These are phyloP conservation scores for Meandrina meandrites DNA, from an alignment of 92 coral and sea anemone genomes.

Conservation along the genomic window DNA sequence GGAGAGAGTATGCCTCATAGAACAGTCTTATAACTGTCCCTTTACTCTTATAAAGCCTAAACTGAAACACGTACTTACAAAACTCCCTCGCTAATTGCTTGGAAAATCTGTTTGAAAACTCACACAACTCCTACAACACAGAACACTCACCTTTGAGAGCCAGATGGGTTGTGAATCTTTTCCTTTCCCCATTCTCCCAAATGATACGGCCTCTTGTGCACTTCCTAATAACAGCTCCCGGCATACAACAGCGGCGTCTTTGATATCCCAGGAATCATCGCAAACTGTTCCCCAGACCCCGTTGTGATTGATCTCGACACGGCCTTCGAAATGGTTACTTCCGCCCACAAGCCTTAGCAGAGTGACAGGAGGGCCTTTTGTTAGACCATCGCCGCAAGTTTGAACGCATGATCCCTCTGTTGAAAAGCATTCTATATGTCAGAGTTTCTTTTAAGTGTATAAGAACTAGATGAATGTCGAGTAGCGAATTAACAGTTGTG, in stretches of 20 bases:
- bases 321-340: slow-evolving; percentile 67
- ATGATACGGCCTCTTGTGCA: slow-evolving; percentile 63
- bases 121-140: neutral
- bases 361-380: slow-evolving; percentile 61
- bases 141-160: slow-evolving; percentile 43
- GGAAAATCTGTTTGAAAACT: too few relatives aligned
- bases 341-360: slow-evolving; percentile 52
- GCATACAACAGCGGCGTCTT: slow-evolving; percentile 73
- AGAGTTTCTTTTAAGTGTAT: neutral
- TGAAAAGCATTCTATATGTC: neutral
- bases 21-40: too few relatives aligned
- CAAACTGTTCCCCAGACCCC: slow-evolving; percentile 87
- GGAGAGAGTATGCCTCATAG: too few relatives aligned
- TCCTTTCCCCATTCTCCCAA: slow-evolving; percentile 69
- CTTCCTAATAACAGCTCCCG: slow-evolving; percentile 72
- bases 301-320: slow-evolving; percentile 66
- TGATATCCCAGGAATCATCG: slow-evolving; percentile 81
- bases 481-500: neutral
- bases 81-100: too few relatives aligned
- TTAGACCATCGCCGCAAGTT: slow-evolving; percentile 28
- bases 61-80: too few relatives aligned
- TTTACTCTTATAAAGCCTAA: too few relatives aligned
- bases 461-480: neutral
- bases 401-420: slow-evolving; percentile 38
- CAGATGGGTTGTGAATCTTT: slow-evolving; percentile 62